phyloP scores from a whole-genome alignment of 2,888 invertebrate species.

The Parthenolecanium corni region DNA sequence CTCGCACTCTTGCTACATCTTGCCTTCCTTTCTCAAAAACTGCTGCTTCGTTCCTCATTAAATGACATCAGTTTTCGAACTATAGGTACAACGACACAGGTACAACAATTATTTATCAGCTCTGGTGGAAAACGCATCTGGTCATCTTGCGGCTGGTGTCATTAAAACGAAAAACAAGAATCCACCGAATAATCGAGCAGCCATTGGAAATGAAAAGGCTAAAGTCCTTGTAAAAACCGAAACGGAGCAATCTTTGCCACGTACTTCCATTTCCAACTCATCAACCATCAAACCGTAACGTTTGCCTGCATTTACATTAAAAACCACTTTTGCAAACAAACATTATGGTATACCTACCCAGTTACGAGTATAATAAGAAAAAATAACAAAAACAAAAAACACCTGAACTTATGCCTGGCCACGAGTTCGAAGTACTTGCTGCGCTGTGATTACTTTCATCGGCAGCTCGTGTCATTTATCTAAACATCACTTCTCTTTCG shows the following conservation, averaged over 20 bases:
- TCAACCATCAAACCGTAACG: conserved; percentile 4
- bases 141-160: background rate
- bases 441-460: background rate
- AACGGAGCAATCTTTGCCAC: background rate
- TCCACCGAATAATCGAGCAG: conserved; percentile 5
- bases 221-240: too few relatives aligned
- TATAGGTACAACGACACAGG: background rate
- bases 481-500: too few relatives aligned
- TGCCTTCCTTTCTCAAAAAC: too few relatives aligned
- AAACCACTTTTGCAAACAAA: conserved; percentile 16
- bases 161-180: background rate
- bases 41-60: conserved; percentile 6
- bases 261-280: conserved; percentile 11
- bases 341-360: background rate
- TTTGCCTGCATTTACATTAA: conserved; percentile 18
- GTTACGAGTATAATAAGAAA: too few relatives aligned
- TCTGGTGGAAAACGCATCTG: conserved; percentile 2
- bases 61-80: conserved; percentile 7
- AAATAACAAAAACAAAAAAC: conserved; percentile 3
- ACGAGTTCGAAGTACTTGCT: conserved; percentile 7
- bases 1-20: too few relatives aligned
- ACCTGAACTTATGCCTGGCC: conserved; percentile 9
- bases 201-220: background rate
- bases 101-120: too few relatives aligned
- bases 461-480: background rate